Conservation (phyloP, 2,113 vertebrate species). For the Dicentrarchus labrax region DNA sequence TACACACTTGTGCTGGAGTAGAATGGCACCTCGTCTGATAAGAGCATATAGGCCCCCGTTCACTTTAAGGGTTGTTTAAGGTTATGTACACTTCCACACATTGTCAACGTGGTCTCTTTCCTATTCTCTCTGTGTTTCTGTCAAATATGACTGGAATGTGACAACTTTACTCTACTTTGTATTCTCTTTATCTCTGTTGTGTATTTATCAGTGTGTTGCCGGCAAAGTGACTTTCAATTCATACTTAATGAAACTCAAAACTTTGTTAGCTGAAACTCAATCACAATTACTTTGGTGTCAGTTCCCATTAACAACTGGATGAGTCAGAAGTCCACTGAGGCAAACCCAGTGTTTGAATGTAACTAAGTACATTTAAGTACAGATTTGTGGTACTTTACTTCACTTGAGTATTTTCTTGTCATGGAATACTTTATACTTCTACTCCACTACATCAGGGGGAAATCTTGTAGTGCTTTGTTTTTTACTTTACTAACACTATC, state of each 20-base stretch:
- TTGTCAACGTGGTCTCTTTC: slow-evolving; percentile 43
- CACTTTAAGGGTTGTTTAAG: slow-evolving; percentile 51
- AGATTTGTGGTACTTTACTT: neutral
- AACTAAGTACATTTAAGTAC: neutral
- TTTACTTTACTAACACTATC: no score
- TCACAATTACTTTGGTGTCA: neutral
- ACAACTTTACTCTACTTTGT: slow-evolving; percentile 20
- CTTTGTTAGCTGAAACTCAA: neutral
- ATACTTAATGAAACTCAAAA: neutral
- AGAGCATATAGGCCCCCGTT: slow-evolving; percentile 21
- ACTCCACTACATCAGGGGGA: no score
- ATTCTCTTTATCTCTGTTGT: slow-evolving; percentile 22
- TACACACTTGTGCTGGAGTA: slow-evolving; percentile 33
- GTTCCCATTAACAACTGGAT: no score
- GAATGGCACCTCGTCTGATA: slow-evolving; percentile 59
- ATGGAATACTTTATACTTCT: no score
- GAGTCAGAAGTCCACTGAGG: no score
- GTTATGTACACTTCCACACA: slow-evolving; percentile 59
- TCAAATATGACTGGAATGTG: slow-evolving; percentile 58
- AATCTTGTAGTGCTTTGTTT: no score
- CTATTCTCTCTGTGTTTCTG: slow-evolving; percentile 43
- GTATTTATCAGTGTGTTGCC: neutral
- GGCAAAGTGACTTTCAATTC: slow-evolving; percentile 20
- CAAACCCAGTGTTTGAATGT: no score
- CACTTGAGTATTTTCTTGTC: no score